Evolutionary conservation across 2,888 invertebrate species (phyloP).

Genomic region (Cosmopolites sordidus): DNA sequence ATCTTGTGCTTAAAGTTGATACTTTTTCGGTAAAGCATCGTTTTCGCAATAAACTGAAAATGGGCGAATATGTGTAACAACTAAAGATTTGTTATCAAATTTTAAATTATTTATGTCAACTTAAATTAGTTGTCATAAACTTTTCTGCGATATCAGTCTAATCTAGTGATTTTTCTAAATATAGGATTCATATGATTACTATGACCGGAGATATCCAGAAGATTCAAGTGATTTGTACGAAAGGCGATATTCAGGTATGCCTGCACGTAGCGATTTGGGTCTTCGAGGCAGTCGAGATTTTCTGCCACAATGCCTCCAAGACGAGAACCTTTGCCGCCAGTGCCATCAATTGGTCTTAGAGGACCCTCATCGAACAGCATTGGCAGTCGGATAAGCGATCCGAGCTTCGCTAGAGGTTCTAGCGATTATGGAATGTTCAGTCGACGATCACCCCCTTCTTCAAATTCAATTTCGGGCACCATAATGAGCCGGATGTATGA

Average conservation of each 20-base stretch:
- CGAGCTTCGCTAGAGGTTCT: conserved; percentile 53
- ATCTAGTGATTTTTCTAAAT: conserved; percentile 7
- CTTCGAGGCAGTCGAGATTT: conserved; percentile 59
- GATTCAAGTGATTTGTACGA: conserved; percentile 77
- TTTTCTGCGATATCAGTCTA: too few species aligned
- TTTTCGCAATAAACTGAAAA: too few species aligned
- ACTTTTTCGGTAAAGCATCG: too few species aligned
- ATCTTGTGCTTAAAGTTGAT: too few species aligned
- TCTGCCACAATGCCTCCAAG: conserved; percentile 66
- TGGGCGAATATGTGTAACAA: too few species aligned
- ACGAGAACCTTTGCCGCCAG: conserved; percentile 71
- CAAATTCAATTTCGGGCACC: conserved; percentile 41
- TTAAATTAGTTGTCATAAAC: too few species aligned
- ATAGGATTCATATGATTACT: conserved; percentile 73
- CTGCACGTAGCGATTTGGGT: conserved; percentile 50
- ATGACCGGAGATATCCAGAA: conserved; percentile 71
- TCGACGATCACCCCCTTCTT: conserved; percentile 74
- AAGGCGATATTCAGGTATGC: conserved; percentile 66
- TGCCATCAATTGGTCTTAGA: conserved; percentile 55
- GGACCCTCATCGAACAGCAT: conserved; percentile 61
- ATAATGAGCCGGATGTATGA: conserved; percentile 68
- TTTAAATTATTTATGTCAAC: too few species aligned
- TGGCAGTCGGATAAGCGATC: conserved; percentile 62
- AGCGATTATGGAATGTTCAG: conserved; percentile 77
- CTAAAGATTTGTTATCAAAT: too few species aligned